Evolutionary conservation across 2,113 vertebrate species (phyloP).

Genomic region (Clinocottus analis): DNA sequence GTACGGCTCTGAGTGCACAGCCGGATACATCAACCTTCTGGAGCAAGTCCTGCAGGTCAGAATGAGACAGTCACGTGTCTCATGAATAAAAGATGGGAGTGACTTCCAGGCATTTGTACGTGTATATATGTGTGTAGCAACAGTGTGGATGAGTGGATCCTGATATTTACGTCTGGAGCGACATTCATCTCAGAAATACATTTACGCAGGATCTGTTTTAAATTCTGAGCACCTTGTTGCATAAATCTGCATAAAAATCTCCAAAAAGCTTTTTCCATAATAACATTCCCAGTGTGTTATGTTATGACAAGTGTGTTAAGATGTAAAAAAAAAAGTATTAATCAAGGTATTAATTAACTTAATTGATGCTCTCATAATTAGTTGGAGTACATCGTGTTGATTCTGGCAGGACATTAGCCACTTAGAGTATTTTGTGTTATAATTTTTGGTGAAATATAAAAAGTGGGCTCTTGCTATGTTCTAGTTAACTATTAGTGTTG

Average conservation of each 20-base stretch:
- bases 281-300: constrained; percentile 7
- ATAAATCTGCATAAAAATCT: constrained; percentile 40
- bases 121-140: background rate
- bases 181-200: background rate
- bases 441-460: background rate
- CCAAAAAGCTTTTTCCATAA: constrained; percentile 16
- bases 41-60: constrained; percentile 95
- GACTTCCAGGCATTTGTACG: constrained; percentile 1
- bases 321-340: background rate
- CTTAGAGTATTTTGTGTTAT: background rate
- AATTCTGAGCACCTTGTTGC: constrained; percentile 14
- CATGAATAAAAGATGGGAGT: constrained; percentile 32
- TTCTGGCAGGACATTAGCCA: background rate
- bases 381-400: background rate
- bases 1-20: constrained; percentile 92
- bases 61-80: constrained; percentile 3
- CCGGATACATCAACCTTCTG: constrained; percentile 92
- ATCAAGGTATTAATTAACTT: background rate
- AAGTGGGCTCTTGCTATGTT: background rate
- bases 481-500: background rate
- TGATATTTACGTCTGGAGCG: constrained; percentile 3
- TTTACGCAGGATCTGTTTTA: background rate
- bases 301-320: constrained; percentile 14
- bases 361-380: constrained; percentile 7
- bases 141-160: background rate